These are phyloP conservation scores for Rhabdomys pumilio DNA, from an alignment of 2,797 vertebrate species.

Conservation along the genomic window DNA sequence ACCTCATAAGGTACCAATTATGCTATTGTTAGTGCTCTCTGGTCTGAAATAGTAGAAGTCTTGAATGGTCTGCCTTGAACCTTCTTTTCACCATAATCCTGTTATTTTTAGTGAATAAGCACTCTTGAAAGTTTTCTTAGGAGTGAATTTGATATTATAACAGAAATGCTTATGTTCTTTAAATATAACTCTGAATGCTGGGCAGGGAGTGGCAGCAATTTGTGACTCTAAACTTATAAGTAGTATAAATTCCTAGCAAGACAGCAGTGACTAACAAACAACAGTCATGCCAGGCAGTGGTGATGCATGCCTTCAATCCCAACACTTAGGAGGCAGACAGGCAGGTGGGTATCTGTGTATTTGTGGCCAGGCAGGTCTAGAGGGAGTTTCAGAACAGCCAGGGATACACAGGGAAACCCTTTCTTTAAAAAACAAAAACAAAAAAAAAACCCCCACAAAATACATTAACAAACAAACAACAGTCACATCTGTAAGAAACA, in stretches of 20 bases:
- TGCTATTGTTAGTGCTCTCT: conserved; percentile 69
- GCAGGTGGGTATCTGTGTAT: neutral
- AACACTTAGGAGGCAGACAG: neutral
- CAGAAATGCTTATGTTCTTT: conserved; percentile 66
- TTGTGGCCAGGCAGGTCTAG: neutral
- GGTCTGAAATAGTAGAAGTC: conserved; percentile 70
- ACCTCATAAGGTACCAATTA: conserved; percentile 71
- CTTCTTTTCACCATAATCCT: conserved; percentile 67
- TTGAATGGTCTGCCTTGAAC: conserved; percentile 67
- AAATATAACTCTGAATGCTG: conserved; percentile 67
- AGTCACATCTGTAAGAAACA: conserved; percentile 21
- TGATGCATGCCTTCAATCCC: neutral
- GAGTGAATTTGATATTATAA: conserved; percentile 62
- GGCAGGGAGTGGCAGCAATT: conserved; percentile 34
- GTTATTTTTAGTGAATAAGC: conserved; percentile 74
- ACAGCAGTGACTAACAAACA: conserved; percentile 30
- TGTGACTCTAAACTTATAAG: conserved; percentile 51
- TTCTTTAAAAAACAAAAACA: neutral
- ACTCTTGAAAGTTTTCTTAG: conserved; percentile 45
- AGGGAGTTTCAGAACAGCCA: neutral
- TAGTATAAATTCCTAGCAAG: conserved; percentile 12
- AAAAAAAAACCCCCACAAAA: too few species aligned
- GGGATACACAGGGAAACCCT: neutral
- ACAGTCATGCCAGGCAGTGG: neutral
- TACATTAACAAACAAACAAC: neutral